Evolutionary conservation across 1,140 invertebrate species (phyloP).

Genomic region (Trachymyrmex septentrionalis): DNA sequence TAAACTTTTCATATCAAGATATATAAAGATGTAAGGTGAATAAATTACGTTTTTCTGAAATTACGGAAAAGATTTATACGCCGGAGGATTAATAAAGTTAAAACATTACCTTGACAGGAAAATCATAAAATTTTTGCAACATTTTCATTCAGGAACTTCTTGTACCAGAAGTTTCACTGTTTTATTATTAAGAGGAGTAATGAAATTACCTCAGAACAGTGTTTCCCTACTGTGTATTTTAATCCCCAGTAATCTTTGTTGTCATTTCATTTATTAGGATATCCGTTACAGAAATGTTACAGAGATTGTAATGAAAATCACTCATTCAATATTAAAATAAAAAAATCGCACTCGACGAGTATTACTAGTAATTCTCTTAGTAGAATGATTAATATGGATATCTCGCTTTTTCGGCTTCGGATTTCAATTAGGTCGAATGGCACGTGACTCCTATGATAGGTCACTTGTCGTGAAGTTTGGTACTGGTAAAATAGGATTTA

Average conservation of each 20-base stretch:
- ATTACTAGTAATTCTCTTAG: not conserved
- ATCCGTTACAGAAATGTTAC: not conserved
- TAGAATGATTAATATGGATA: constrained; percentile 26
- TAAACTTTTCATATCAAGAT: not conserved
- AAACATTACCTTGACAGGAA: constrained; percentile 32
- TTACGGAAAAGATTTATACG: constrained; percentile 61
- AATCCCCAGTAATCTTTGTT: not conserved
- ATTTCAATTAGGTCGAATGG: constrained; percentile 33
- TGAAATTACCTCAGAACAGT: constrained; percentile 17
- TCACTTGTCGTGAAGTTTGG: not conserved
- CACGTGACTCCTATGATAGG: constrained; percentile 37
- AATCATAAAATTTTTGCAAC: constrained; percentile 54
- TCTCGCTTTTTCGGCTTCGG: constrained; percentile 12
- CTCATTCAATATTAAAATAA: constrained; percentile 23
- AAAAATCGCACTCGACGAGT: not conserved
- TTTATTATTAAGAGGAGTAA: constrained; percentile 36
- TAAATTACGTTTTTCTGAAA: constrained; percentile 42
- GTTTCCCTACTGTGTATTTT: constrained; percentile 7
- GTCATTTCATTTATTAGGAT: constrained; percentile 23
- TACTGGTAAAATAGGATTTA: constrained; percentile 38
- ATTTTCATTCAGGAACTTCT: constrained; percentile 22
- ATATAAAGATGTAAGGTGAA: not conserved
- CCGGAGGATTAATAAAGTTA: constrained; percentile 31
- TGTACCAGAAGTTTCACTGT: not conserved
- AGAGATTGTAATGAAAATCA: constrained; percentile 15